These are phyloP conservation scores for Myotis pilosus DNA, from an alignment of 2,797 vertebrate species.

Conservation along the genomic window DNA sequence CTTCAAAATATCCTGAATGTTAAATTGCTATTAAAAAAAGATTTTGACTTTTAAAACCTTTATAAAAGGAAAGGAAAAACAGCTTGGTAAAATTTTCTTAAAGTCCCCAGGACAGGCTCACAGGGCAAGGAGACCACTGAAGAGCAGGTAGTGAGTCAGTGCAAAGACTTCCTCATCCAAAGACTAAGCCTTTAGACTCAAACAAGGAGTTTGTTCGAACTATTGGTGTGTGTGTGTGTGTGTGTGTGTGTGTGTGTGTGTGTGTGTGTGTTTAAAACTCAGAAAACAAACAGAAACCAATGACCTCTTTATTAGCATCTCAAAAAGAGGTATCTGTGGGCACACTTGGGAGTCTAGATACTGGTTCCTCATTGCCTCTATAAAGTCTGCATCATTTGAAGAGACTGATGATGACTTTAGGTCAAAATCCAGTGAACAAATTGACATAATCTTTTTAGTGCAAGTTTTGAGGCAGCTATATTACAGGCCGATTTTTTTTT, in stretches of 20 bases:
- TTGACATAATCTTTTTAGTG: background rate
- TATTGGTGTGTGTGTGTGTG: background rate
- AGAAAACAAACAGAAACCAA: background rate
- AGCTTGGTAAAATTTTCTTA: background rate
- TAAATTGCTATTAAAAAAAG: background rate
- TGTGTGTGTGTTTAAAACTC: background rate
- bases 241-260: background rate
- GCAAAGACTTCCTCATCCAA: background rate
- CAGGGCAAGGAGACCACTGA: background rate
- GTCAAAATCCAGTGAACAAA: background rate
- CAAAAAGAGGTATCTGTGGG: background rate
- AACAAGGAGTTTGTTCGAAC: background rate
- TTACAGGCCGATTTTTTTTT: background rate
- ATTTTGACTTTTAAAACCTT: background rate
- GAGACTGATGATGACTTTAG: background rate
- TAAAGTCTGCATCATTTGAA: background rate
- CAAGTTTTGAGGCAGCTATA: background rate
- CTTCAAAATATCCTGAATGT: constrained; percentile 62
- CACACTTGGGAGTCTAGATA: background rate
- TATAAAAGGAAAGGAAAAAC: background rate
- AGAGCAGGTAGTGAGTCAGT: background rate
- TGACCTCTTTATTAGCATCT: background rate
- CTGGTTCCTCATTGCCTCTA: background rate
- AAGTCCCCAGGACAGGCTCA: background rate
- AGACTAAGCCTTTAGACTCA: background rate